Base-by-base conservation (phyloP, 1,140 invertebrate genomes). In the Spodoptera litura region DNA sequence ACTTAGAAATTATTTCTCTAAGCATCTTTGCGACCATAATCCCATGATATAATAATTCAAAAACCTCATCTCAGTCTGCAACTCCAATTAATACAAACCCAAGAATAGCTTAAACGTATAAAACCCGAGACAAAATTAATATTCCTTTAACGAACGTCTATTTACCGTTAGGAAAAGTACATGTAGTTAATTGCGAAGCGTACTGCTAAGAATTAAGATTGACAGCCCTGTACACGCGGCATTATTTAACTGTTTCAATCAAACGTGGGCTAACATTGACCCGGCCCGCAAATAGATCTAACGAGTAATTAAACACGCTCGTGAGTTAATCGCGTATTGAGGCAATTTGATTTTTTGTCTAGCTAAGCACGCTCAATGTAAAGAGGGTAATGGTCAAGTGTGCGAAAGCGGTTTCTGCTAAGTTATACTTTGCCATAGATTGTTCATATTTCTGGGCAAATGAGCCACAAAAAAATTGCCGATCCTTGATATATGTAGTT, bases 211-310 rank as follows among this genome's bases (percentile, higher is more conserved):
- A 70, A 86, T 86, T 84, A 66, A 83, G 83, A 86, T 84, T 83
- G 85, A 84, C 83, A 71, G 72, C 55, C 70, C 53, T 70, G 62
- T 64, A 62, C 58, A 71, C 62, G 71, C 77, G 59, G 82, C 78
- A 78, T 82, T 78, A 82, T 77, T 80, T 72, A 82, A 80, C 82
- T 51, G 81, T 83, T 81, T 84, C 82, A 85, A 87, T 86, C 84
- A 85, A 81, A 64, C 77, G 64, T 66, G 56, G 68, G 79, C 82
- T 87, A 82, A 85, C 84, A 87, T 86, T 83, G 84, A 86, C 83
- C 82, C 76, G 68, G 59, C 66, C 72, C 80, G 73, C 59, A 81
- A 85, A 85, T 83, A 85, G 79, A 72, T 59, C 27, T 59, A 59
- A 75, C 58, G 72, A 59, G 73, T 53, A 62, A 75, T 56, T 75